These are phyloP conservation scores for Sebastolobus altivelis DNA, from an alignment of 2,797 vertebrate genomes.

Conservation along the genomic window DNA sequence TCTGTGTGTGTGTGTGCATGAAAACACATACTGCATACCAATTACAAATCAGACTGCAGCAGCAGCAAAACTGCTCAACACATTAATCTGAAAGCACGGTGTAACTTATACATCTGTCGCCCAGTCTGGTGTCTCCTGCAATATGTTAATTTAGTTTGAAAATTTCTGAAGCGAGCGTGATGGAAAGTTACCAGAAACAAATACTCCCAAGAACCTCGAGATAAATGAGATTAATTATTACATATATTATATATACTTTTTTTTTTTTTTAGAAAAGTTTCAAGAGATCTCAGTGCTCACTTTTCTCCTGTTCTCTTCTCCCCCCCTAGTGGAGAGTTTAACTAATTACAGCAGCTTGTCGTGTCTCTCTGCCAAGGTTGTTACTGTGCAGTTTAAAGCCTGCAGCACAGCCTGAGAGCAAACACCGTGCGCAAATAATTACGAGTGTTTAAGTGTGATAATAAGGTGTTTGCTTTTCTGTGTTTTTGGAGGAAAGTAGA, in stretches of 20 bases:
- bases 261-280: not conserved
- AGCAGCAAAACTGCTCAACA: slow-evolving; percentile 9
- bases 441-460: not conserved
- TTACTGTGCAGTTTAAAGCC: slow-evolving; percentile 61
- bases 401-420: slow-evolving; percentile 39
- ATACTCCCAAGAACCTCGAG: not conserved
- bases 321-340: slow-evolving; percentile 46
- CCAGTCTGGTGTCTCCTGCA: slow-evolving; percentile 37
- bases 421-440: slow-evolving; percentile 51
- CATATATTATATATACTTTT: not conserved
- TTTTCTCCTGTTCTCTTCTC: slow-evolving; percentile 51
- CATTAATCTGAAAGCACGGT: slow-evolving; percentile 22
- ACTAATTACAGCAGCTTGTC: slow-evolving; percentile 25
- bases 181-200: slow-evolving; percentile 34
- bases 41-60: slow-evolving; percentile 20
- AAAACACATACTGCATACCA: not conserved
- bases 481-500: slow-evolving; percentile 16
- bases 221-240: slow-evolving; percentile 15
- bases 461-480: slow-evolving; percentile 32
- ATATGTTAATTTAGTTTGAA: slow-evolving; percentile 24
- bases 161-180: not conserved
- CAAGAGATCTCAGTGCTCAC: not conserved
- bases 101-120: slow-evolving; percentile 40
- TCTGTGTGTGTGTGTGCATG: slow-evolving; percentile 20
- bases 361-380: slow-evolving; percentile 45